These are phyloP conservation scores for Agonopterix subpropinquella DNA, from an alignment of 2,888 invertebrate genomes.

Conservation along the genomic window DNA sequence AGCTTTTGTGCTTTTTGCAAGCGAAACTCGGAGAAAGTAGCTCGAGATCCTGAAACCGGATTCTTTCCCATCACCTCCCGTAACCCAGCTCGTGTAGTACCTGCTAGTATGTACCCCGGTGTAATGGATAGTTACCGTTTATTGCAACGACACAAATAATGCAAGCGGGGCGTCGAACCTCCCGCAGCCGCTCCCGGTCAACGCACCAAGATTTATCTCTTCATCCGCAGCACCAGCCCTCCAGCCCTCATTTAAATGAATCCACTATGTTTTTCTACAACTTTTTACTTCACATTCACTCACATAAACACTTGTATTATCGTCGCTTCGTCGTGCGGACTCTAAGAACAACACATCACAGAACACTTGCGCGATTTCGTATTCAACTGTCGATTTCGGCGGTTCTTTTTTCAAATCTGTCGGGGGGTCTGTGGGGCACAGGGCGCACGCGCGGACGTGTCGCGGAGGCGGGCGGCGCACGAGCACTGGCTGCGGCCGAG, in stretches of 20 bases:
- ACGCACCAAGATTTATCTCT: conserved; percentile 48
- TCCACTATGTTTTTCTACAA: conserved; percentile 14
- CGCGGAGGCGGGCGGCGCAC: conserved; percentile 34
- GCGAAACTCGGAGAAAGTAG: not conserved
- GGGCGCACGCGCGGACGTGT: conserved; percentile 25
- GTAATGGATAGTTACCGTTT: not conserved
- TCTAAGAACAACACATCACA: not conserved
- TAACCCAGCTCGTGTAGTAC: not conserved
- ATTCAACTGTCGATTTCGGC: conserved; percentile 19
- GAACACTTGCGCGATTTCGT: conserved; percentile 12
- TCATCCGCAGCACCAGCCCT: conserved; percentile 31
- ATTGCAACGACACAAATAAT: conserved; percentile 22
- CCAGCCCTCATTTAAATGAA: conserved; percentile 21
- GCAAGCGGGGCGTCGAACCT: conserved; percentile 33
- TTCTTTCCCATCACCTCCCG: not conserved
- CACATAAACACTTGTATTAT: conserved; percentile 1
- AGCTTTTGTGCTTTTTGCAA: not conserved
- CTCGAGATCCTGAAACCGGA: not conserved
- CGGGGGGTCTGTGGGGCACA: conserved; percentile 11
- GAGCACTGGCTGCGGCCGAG: conserved; percentile 36
- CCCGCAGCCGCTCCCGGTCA: conserved; percentile 41
- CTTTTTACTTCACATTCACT: conserved; percentile 1
- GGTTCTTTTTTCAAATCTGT: conserved; percentile 19
- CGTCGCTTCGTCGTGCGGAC: conserved; percentile 13
- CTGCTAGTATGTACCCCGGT: too few relatives aligned